These are phyloP conservation scores for Tichodroma muraria DNA, from an alignment of 2,113 vertebrate genomes.

Conservation along the genomic window DNA sequence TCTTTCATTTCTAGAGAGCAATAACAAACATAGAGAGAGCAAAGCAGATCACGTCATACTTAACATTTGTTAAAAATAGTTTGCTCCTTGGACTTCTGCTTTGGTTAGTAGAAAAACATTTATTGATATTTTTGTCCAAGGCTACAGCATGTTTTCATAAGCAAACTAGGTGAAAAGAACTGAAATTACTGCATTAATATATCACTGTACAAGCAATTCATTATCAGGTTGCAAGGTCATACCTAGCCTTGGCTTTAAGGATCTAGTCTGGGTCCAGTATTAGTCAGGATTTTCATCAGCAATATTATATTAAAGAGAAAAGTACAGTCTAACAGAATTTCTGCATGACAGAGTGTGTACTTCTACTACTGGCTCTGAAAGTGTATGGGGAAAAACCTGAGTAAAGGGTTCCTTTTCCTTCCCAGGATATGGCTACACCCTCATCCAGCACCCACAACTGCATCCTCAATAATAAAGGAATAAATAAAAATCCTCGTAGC, in stretches of 20 bases:
- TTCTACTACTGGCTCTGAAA: neutral
- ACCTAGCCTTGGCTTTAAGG: neutral
- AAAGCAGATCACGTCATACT: rapidly evolving
- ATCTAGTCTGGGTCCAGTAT: neutral
- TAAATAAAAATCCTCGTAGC: neutral
- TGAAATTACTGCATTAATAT: neutral
- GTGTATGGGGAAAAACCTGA: neutral
- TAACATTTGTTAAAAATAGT: neutral
- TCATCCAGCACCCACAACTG: neutral
- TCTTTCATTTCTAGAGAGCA: neutral
- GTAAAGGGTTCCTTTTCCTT: neutral
- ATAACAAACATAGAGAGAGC: neutral
- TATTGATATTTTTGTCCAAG: neutral
- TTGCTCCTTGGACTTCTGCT: neutral
- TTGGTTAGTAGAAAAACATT: neutral
- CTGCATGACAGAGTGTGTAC: neutral
- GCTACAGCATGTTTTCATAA: neutral
- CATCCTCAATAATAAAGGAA: neutral
- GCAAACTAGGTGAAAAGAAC: neutral
- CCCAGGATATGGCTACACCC: neutral
- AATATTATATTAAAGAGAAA: neutral
- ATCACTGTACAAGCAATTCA: neutral
- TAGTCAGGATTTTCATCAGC: neutral
- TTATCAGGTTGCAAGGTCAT: neutral
- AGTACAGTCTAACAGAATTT: neutral